These are phyloP conservation scores for Chionodraco myersi DNA, from an alignment of 2,113 vertebrate genomes.

Conservation along the genomic window DNA sequence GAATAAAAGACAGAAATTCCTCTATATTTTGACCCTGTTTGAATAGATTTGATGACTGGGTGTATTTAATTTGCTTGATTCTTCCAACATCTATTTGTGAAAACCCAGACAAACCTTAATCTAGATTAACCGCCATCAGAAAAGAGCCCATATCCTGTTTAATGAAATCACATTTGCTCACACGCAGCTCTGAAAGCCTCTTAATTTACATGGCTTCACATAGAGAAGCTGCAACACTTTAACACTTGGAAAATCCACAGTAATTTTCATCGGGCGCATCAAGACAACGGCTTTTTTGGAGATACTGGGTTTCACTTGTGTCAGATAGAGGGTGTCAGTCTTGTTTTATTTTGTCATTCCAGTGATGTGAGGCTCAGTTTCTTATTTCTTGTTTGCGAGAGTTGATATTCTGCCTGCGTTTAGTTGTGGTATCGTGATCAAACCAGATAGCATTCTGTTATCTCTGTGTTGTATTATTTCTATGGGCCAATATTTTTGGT, in stretches of 20 bases:
- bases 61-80: conserved; percentile 73
- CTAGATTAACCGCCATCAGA: conserved; percentile 76
- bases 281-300: conserved; percentile 7
- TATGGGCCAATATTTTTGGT: conserved; percentile 82
- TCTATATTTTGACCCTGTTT: conserved; percentile 70
- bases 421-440: conserved; percentile 75
- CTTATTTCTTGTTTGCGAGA: conserved; percentile 75
- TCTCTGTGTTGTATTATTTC: conserved; percentile 84
- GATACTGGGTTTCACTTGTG: conserved; percentile 45
- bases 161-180: conserved; percentile 76
- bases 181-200: conserved; percentile 68
- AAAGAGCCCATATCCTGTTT: conserved; percentile 78
- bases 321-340: conserved; percentile 41
- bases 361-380: conserved; percentile 62
- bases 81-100: conserved; percentile 71
- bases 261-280: conserved; percentile 35
- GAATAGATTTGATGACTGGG: conserved; percentile 68
- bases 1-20: conserved; percentile 65
- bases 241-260: conserved; percentile 19
- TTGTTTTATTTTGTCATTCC: conserved; percentile 63
- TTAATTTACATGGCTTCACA: conserved; percentile 71
- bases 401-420: conserved; percentile 79
- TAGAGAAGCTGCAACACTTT: conserved; percentile 52
- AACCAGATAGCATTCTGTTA: conserved; percentile 72
- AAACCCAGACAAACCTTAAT: conserved; percentile 73